Evolutionary conservation across 2,888 invertebrate species (phyloP), one percentile per base, ranked within the genome.

Genomic region (Cheilosia soror): DNA sequence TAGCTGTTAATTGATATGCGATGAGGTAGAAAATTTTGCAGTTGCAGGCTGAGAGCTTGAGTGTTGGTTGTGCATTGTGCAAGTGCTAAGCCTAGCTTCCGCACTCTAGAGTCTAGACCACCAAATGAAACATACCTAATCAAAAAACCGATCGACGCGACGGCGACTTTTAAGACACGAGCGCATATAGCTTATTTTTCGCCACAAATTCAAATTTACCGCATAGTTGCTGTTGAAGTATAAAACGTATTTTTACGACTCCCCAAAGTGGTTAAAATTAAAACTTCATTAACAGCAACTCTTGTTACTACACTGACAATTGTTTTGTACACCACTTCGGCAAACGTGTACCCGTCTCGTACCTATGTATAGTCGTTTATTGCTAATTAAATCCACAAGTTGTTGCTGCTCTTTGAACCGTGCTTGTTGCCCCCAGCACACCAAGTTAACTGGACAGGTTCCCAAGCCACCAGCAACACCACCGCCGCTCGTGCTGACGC

Each of bases 351-450:
- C 62, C 5, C 25, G 37, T 37, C 20, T 4, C 9, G 25, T 27
- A 60, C 5, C 60, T 42, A 31, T 20, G 20, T 20, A 20, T 27
- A 62, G 15, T 31, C 27, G 49, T 69, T 84, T 68, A 69, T 58
- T 25, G 51, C 75, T 79, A 84, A 84, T 84, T 79, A 84, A 84
- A 83, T 78, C 83, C 79, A 84, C 83, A 79, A 79, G 73, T 58
- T 84, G 79, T 69, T 58, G 65, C 65, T 79, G 79, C 79, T 79
- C 83, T 84, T 79, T 84, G 83, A 79, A 75, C 83, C 42, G 40
- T 58, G 31, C 55, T 71, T 42, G 57, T 25, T 72, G 31, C 57
- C 63, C 69, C 60, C 69, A 69, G 69, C 57, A 65, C n/a, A 40
- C 33, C 42, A 58, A 55, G 81, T 58, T 60, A 77, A 60, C 60